These are phyloP conservation scores for Drosophila crucigera DNA, from an alignment of 2,888 invertebrate species.

Conservation along the genomic window DNA sequence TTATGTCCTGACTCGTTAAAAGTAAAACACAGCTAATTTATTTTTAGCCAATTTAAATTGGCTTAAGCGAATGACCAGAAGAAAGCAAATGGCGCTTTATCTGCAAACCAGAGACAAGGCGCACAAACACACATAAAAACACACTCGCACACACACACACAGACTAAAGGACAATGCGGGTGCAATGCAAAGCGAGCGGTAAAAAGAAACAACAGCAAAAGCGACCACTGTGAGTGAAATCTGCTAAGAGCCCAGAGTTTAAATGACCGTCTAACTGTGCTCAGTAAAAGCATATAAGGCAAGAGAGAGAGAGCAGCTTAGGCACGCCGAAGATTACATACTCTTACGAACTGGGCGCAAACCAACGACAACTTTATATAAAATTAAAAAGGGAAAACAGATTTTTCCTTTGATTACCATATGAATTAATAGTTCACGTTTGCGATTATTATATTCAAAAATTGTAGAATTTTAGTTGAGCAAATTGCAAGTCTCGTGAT, in stretches of 20 bases:
- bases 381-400: neutral
- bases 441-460: neutral
- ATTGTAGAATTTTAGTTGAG: neutral
- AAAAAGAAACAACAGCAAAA: constrained; percentile 26
- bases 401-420: neutral
- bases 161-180: constrained; percentile 56
- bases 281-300: constrained; percentile 39
- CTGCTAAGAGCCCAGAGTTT: constrained; percentile 78
- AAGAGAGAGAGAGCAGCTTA: neutral
- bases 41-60: constrained; percentile 78
- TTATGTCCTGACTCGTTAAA: constrained; percentile 61
- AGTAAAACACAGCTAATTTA: constrained; percentile 75
- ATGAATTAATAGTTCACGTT: neutral
- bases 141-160: constrained; percentile 21
- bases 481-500: too few relatives aligned
- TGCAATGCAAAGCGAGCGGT: constrained; percentile 64
- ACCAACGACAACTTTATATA: neutral
- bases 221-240: constrained; percentile 75
- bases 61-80: constrained; percentile 78
- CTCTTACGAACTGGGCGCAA: neutral
- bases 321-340: neutral
- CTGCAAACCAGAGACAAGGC: constrained; percentile 55
- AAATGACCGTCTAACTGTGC: constrained; percentile 75
- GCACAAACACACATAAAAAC: constrained; percentile 25
- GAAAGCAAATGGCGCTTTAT: constrained; percentile 77